Evolutionary conservation across 2,888 invertebrate species (phyloP).

Genomic region (Lasius fuliginosus): DNA sequence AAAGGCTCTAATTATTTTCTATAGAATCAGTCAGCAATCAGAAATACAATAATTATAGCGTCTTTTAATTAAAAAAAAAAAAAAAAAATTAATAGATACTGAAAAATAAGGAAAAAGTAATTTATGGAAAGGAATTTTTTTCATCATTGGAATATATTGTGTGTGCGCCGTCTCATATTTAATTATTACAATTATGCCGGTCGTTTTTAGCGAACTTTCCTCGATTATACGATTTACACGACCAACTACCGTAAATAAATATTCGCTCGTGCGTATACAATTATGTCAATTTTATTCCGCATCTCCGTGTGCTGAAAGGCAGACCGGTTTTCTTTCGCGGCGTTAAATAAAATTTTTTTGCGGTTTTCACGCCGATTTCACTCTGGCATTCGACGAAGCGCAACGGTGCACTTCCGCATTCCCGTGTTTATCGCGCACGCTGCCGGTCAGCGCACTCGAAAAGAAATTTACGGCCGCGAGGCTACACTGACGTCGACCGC

Average conservation of each 20-base stretch:
- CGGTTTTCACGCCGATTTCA: conserved; percentile 78
- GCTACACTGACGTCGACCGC: conserved; percentile 44
- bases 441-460: conserved; percentile 71
- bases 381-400: conserved; percentile 74
- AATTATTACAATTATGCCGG: background rate
- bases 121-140: background rate
- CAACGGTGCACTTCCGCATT: conserved; percentile 73
- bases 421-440: conserved; percentile 71
- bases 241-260: background rate
- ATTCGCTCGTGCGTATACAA: background rate
- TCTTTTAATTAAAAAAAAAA: background rate
- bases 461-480: conserved; percentile 73
- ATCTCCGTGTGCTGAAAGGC: background rate
- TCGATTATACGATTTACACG: background rate
- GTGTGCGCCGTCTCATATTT: background rate
- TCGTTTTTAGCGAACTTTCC: background rate
- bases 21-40: background rate
- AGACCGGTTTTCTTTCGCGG: conserved; percentile 61
- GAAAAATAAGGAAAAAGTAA: background rate
- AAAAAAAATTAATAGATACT: too few species aligned
- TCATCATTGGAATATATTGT: background rate
- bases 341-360: conserved; percentile 76
- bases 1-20: conserved; percentile 13
- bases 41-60: too few species aligned
- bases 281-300: conserved; percentile 6